Base-by-base conservation (phyloP, 1,140 invertebrate genomes). In the Aphelinus certus region DNA sequence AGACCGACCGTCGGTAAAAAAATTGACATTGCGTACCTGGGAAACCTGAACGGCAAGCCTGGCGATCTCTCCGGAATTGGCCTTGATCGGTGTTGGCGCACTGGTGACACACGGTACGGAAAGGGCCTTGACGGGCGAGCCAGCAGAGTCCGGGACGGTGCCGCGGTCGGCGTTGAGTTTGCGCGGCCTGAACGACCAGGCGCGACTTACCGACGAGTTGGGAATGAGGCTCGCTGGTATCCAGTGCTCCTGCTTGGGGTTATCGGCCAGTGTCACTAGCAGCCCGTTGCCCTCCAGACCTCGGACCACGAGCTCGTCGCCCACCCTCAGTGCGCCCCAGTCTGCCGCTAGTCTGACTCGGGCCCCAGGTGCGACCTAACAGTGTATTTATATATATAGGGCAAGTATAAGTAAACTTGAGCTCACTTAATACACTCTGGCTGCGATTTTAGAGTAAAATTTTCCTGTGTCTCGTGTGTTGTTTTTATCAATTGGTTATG, bases 191-290 rank as follows among this genome's bases (percentile, higher is more conserved):
- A 92, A 91, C 1, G 90, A 91, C 92, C 92, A 93, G 1, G 91
- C 90, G 78, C 90, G 89, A 62, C 89, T 85, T 72, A 81, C 81
- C 62, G 84, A 85, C 71, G 85, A 88, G 81, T 88, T 88, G 2
- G 89, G 87, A 73, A 93, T 87, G 3, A 92, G 89, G 80, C 90
- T 89, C 46, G 90, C 86, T 1, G 92, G 92, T 58, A 93, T 88
- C 91, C 92, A 93, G 0, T 91, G 89, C 79, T 90, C 89, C 74
- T 90, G 88, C 61, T 83, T 84, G 9, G 80, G 77, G 42, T 81
- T 79, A 63, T 86, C 85, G n/a, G 84, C 79, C 0, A 83, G 81
- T 51, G 82, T 81, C 75, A 89, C 80, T 71, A 87, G 82, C 78
- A 90, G 63, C 75, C 89, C 86, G 76, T 88, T 81, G 72, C 84